Conservation (phyloP, 2,113 vertebrate genomes). For the Grammomys dolichurus region DNA sequence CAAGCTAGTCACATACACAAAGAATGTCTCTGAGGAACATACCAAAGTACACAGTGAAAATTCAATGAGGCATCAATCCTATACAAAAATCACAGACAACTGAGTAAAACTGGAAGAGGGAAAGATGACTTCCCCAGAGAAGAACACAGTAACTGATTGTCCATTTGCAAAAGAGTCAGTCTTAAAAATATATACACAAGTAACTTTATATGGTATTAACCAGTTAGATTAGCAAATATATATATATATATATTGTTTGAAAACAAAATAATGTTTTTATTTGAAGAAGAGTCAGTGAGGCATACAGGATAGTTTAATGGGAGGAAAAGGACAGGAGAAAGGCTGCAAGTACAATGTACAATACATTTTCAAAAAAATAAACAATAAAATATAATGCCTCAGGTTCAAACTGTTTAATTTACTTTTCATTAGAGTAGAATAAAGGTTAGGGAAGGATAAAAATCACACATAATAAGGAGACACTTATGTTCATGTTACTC, state of each 20-base stretch:
- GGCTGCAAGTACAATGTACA: neutral
- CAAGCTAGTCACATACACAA: neutral
- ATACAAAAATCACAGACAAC: neutral
- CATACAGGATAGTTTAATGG: neutral
- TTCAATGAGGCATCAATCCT: neutral
- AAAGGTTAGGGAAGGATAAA: neutral
- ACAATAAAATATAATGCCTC: neutral
- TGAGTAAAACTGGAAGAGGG: neutral
- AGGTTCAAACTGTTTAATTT: neutral
- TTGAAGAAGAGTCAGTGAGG: too few species aligned
- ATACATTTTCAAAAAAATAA: neutral
- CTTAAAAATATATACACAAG: neutral
- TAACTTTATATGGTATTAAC: neutral
- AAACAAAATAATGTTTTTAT: neutral
- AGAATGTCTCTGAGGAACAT: neutral
- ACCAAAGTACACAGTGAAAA: neutral
- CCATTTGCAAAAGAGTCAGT: too few species aligned
- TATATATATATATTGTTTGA: neutral
- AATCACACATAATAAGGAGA: neutral
- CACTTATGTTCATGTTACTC: neutral
- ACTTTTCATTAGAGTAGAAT: neutral
- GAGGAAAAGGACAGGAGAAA: too few species aligned
- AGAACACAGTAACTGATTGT: neutral
- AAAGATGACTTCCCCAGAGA: neutral
- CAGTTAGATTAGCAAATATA: neutral